Evolutionary conservation across 2,888 invertebrate species (phyloP), one percentile per base, ranked within the genome.

Genomic region (Rhodophaea formosa): DNA sequence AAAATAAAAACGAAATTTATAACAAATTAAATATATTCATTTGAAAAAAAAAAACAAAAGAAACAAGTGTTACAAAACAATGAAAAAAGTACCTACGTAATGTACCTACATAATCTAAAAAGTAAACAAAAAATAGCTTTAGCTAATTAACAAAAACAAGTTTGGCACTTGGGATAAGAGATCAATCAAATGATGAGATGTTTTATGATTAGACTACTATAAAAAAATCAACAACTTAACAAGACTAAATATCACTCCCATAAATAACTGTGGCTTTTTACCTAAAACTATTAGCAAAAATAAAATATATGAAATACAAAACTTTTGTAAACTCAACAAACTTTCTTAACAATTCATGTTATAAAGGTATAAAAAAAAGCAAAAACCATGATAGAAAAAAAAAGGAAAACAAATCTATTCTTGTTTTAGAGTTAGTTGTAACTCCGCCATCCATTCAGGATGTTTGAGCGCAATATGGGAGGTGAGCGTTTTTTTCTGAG

Each of bases 401-500:
- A 55, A 62, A 69, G 46, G 23, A 59, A 60, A 59, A 57, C 63
- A 65, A 55, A 57, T 59, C 53, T 46, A 63, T 53, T 60, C 59
- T 62, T 57, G 51, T 62, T 51, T 59, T 51, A 53, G 8, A 14
- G 58, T 55, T 57, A 59, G 59, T 17, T 54, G 59, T 53, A 67
- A 62, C 58, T 64, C 60, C 46, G 61, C 60, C 46, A 62, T 47
- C 68, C 67, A 64, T 52, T 66, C 60, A 56, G 77, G 70, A 66
- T 90, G 88, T 70, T 91, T 91, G 46, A 74, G 77, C 63, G 85
- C 82, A 61, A 93, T 82, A 79, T 94, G 94, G 65, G 92, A 85
- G 65, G 89, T 92, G 72, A 94, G 85, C 60, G 93, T 94, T 78
- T 94, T 94, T 84, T 94, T 94, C 87, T 95, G 94, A 58, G 94